Evolutionary conservation across 1,140 invertebrate species (phyloP).

Genomic region (Panulirus ornatus): DNA sequence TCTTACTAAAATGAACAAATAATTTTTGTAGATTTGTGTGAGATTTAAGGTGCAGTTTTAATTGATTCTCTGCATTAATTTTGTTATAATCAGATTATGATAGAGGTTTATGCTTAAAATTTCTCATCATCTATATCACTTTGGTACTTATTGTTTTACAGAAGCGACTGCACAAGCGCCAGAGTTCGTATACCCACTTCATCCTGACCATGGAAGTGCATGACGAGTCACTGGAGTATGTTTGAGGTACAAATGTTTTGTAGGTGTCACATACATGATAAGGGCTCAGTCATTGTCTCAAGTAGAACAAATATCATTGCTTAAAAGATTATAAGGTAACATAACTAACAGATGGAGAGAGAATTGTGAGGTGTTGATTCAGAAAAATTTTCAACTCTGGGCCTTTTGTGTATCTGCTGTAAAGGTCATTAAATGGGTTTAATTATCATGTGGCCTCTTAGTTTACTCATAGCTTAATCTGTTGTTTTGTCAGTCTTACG

Average conservation of each 20-base stretch:
- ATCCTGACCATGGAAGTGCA: conserved; percentile 69
- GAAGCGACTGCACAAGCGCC: conserved; percentile 66
- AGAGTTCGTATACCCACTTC: conserved; percentile 70
- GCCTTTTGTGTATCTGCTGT: not conserved
- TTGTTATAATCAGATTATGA: too few species aligned
- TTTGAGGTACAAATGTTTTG: conserved; percentile 44
- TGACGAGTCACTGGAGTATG: conserved; percentile 70
- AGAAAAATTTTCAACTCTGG: not conserved
- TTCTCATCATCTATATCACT: conserved; percentile 10
- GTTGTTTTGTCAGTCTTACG: not conserved
- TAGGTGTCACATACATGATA: not conserved
- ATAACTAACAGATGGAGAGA: not conserved
- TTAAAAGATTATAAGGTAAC: too few species aligned
- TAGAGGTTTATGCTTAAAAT: too few species aligned
- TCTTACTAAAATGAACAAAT: too few species aligned
- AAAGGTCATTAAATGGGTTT: not conserved
- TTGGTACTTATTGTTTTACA: conserved; percentile 52
- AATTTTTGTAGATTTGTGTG: too few species aligned
- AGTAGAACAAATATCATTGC: too few species aligned
- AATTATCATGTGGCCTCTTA: not conserved
- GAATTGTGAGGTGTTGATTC: not conserved
- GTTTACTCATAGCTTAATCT: not conserved
- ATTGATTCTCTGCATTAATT: too few species aligned
- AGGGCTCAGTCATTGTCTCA: not conserved
- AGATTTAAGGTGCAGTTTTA: too few species aligned